Percentiles rank a stretch among this genome's conserved stretches.
phyloP scores from a whole-genome alignment of 2,797 vertebrate genomes.

The Eurystomus glaucurus region DNA sequence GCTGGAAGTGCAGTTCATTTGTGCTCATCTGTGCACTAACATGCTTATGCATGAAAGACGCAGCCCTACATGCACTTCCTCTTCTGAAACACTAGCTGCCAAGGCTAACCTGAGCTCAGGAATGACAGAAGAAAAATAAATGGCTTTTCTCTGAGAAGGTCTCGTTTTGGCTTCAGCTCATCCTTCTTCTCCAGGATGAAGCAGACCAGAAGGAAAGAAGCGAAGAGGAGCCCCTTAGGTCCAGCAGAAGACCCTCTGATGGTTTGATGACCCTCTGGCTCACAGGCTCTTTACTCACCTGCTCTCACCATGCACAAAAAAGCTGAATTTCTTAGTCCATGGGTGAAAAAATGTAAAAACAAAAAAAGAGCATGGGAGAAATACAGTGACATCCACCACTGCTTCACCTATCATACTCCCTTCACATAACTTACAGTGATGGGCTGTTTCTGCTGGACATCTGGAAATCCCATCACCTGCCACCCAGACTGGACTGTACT shows the following conservation, averaged over 20 bases:
- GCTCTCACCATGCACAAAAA: neutral
- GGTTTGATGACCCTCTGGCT: neutral
- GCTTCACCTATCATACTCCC: neutral
- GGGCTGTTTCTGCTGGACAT: neutral
- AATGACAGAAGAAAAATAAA: neutral
- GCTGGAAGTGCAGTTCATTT: neutral
- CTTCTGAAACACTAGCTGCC: neutral
- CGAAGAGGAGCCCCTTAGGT: neutral
- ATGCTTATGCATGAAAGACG: neutral
- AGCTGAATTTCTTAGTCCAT: neutral
- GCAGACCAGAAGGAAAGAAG: neutral
- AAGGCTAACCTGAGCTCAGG: neutral
- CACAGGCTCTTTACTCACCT: neutral
- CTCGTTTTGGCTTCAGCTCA: neutral
- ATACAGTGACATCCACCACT: neutral
- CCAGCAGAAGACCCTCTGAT: neutral
- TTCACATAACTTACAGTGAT: neutral
- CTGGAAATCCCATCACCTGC: neutral
- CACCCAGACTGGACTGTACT: neutral
- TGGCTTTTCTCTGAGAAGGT: neutral
- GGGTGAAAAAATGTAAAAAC: neutral
- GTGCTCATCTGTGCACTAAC: neutral
- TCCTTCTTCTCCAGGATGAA: neutral
- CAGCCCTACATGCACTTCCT: neutral
- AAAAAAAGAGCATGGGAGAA: neutral